These are phyloP conservation scores for Remorina albescens DNA, from an alignment of 2,797 vertebrate genomes.

Conservation along the genomic window DNA sequence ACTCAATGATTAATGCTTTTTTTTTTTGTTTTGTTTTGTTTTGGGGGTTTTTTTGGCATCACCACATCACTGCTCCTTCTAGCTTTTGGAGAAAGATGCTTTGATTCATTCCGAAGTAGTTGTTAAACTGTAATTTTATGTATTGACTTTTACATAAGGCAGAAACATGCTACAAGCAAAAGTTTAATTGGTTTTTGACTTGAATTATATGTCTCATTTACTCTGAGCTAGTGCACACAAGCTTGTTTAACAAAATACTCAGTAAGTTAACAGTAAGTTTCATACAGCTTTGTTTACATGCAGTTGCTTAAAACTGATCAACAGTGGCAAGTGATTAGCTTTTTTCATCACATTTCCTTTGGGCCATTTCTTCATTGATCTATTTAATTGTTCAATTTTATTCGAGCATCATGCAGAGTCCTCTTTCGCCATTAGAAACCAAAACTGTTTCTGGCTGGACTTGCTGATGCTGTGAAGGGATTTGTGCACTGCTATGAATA, in stretches of 20 bases:
- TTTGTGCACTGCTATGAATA: constrained; percentile 13
- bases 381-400: constrained; percentile 47
- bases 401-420: constrained; percentile 7
- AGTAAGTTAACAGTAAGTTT: too few species aligned
- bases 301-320: constrained; percentile 26
- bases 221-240: constrained; percentile 24
- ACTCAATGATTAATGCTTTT: constrained; percentile 43
- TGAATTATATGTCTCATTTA: constrained; percentile 29
- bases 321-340: constrained; percentile 29
- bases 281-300: constrained; percentile 36
- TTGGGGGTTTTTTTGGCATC: too few species aligned
- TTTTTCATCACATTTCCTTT: constrained; percentile 39
- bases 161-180: constrained; percentile 17
- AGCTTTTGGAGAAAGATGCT: constrained; percentile 1
- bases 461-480: constrained; percentile 8
- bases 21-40: too few species aligned
- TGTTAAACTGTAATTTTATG: neutral
- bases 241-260: constrained; percentile 39
- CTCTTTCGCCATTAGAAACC: constrained; percentile 18
- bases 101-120: neutral
- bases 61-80: constrained; percentile 24
- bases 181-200: neutral
- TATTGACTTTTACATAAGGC: constrained; percentile 20
- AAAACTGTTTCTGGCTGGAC: neutral
- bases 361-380: constrained; percentile 51